A percentile compares a stretch with the other conserved stretches of the same genome.
Evolutionary conservation across 1,140 invertebrate species (phyloP).

Genomic region (Megathymus violae): DNA sequence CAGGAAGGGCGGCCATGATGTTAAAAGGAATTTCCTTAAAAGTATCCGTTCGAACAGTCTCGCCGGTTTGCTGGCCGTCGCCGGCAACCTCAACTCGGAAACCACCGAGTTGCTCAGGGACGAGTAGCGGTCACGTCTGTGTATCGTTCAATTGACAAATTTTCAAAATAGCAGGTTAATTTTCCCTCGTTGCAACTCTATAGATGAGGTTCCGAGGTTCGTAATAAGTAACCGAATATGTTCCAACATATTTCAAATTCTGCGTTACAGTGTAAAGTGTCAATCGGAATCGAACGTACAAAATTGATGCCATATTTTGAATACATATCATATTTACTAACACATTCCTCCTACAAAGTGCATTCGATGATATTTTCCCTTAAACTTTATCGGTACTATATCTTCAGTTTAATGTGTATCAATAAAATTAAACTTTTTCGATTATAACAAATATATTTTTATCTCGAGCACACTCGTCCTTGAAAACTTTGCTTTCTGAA

Average conservation of each 20-base stretch:
- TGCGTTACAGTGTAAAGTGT: slow-evolving; percentile 2
- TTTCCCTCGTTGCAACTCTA: no score
- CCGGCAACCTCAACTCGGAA: slow-evolving; percentile 57
- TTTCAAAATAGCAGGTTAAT: no score
- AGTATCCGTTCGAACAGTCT: slow-evolving; percentile 67
- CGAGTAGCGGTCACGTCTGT: no score
- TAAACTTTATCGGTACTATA: neutral
- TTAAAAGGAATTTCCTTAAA: slow-evolving; percentile 62
- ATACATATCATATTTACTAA: slow-evolving; percentile 73
- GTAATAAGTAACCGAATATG: no score
- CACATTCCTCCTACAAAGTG: slow-evolving; percentile 54
- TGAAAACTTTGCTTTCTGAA: slow-evolving; percentile 19
- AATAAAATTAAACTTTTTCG: slow-evolving; percentile 6
- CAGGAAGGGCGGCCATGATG: slow-evolving; percentile 51
- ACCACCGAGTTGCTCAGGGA: slow-evolving; percentile 65
- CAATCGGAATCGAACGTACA: slow-evolving; percentile 45
- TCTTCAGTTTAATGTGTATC: slow-evolving; percentile 3
- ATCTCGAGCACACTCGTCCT: slow-evolving; percentile 11
- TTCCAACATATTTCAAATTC: no score
- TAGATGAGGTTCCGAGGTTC: no score
- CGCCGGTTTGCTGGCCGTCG: slow-evolving; percentile 58
- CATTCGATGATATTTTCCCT: slow-evolving; percentile 40
- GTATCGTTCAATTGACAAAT: no score
- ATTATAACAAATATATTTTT: slow-evolving; percentile 2
- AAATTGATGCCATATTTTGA: slow-evolving; percentile 65